Conservation (phyloP, 2,113 vertebrate genomes). For the Corythaeola cristata region DNA sequence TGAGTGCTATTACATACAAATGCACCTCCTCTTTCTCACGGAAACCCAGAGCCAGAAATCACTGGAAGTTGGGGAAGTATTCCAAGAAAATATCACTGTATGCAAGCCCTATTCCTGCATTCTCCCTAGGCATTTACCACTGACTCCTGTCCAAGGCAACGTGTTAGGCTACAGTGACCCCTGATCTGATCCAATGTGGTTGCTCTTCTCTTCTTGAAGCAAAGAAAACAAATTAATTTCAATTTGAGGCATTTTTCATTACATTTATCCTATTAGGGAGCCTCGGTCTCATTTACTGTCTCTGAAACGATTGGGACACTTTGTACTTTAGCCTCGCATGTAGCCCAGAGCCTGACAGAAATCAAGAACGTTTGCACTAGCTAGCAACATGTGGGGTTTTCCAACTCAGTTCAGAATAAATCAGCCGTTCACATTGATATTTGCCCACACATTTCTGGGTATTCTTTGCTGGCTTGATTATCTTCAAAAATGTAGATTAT, state of each 20-base stretch:
- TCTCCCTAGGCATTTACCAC: not conserved
- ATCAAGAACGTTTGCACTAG: not conserved
- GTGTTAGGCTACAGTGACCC: rapidly evolving
- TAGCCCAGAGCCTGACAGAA: not conserved
- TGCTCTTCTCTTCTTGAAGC: not conserved
- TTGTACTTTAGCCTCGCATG: not conserved
- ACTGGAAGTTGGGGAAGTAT: not conserved
- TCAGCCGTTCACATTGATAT: not conserved
- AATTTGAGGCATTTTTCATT: not conserved
- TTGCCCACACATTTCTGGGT: not conserved
- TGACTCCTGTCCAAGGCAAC: not conserved
- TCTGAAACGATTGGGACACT: not conserved
- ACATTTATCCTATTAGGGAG: not conserved
- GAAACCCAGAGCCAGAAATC: not conserved
- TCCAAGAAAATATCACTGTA: not conserved
- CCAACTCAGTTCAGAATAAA: not conserved
- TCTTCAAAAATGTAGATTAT: not conserved
- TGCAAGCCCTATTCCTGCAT: not conserved
- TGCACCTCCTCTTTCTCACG: not conserved
- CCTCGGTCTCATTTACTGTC: not conserved
- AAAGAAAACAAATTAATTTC: not conserved
- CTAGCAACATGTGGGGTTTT: not conserved
- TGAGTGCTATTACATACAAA: not conserved
- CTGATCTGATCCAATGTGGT: not conserved
- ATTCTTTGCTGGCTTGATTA: not conserved